Conservation (phyloP, 2,888 invertebrate genomes). For the Folsomia manolachei region DNA sequence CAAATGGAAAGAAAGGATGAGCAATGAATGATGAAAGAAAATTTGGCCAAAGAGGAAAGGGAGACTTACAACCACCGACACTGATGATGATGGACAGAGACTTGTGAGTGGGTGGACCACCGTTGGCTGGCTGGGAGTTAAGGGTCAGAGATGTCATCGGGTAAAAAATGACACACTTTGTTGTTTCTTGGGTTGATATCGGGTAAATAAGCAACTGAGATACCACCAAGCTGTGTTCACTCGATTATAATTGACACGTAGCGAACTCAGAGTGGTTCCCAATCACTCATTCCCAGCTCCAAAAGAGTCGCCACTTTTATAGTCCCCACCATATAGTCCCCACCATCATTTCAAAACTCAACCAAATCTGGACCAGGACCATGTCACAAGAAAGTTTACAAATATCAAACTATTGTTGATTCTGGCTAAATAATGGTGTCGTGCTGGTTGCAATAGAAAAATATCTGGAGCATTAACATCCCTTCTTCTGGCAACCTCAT, state of each 20-base stretch:
- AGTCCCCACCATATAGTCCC: neutral
- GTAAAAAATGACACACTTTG: slow-evolving; percentile 51
- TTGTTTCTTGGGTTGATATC: neutral
- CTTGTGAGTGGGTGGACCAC: neutral
- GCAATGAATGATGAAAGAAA: neutral
- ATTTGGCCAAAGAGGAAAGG: neutral
- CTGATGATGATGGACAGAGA: neutral
- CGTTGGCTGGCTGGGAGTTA: slow-evolving; percentile 17
- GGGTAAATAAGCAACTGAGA: slow-evolving; percentile 58
- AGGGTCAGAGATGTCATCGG: slow-evolving; percentile 34
- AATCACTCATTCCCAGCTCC: slow-evolving; percentile 64
- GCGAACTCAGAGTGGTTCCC: slow-evolving; percentile 99
- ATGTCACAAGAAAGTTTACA: slow-evolving; percentile 7
- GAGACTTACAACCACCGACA: neutral
- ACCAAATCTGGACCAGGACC: neutral
- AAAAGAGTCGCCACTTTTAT: slow-evolving; percentile 17
- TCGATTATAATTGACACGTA: slow-evolving; percentile 65
- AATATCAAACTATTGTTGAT: neutral
- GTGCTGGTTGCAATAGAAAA: no score
- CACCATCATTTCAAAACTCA: neutral
- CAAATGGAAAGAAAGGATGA: neutral
- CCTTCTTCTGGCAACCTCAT: no score
- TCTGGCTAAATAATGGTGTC: neutral
- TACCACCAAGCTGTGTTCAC: slow-evolving; percentile 99
- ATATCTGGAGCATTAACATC: no score